Evolutionary conservation across 2,113 vertebrate species (phyloP).

Genomic region (Engraulis encrasicolus): DNA sequence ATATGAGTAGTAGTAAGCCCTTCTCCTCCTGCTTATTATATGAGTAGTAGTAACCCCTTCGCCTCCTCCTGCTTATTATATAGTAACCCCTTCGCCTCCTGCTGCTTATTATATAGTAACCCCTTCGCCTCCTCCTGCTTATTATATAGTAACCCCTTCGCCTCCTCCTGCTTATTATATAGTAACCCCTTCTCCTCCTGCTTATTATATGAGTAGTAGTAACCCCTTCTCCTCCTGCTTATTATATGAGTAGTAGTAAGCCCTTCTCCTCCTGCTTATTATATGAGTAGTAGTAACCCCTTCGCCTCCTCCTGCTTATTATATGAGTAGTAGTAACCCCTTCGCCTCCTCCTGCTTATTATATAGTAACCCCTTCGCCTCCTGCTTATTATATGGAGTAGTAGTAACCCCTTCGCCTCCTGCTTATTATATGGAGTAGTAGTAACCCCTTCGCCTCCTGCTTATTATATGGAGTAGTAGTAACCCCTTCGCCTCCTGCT

Average conservation of each 20-base stretch:
- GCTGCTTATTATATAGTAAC: conserved; percentile 66
- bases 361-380: too few relatives aligned
- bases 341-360: conserved; percentile 51
- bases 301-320: conserved; percentile 64
- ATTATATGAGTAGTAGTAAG: too few relatives aligned
- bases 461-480: too few relatives aligned
- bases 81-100: conserved; percentile 30
- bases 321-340: conserved; percentile 59
- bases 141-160: conserved; percentile 61
- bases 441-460: conserved; percentile 54
- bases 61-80: too few relatives aligned
- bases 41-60: too few relatives aligned
- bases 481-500: too few relatives aligned
- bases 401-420: conserved; percentile 60
- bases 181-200: conserved; percentile 59
- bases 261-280: conserved; percentile 69
- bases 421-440: conserved; percentile 68
- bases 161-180: too few relatives aligned
- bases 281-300: conserved; percentile 59
- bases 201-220: conserved; percentile 66
- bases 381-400: conserved; percentile 68
- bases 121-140: conserved; percentile 62
- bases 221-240: conserved; percentile 52
- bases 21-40: too few relatives aligned
- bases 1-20: too few relatives aligned